phyloP scores from a whole-genome alignment of 2,113 vertebrate genomes.

The Amphiprion ocellaris region DNA sequence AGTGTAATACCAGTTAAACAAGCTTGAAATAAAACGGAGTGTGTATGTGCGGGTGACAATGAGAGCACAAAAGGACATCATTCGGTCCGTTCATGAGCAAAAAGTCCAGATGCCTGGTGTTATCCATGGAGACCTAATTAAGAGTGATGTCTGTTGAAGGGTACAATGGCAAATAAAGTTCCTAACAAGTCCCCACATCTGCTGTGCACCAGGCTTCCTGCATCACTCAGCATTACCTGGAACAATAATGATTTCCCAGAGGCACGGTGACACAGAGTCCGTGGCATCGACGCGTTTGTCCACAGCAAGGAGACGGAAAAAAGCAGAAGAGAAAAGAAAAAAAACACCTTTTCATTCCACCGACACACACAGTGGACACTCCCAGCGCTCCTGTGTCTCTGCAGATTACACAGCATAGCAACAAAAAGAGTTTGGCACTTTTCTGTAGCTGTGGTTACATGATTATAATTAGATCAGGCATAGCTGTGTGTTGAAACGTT shows the following conservation, averaged over 20 bases:
- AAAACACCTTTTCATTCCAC: conserved; percentile 11
- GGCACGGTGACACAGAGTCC: conserved; percentile 37
- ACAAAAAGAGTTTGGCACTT: background rate
- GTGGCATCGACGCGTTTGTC: conserved; percentile 33
- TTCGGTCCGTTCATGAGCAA: conserved; percentile 58
- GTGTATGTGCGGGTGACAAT: background rate
- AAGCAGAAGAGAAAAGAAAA: background rate
- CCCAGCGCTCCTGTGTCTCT: conserved; percentile 11
- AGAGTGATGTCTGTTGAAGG: conserved; percentile 70
- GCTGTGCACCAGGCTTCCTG: conserved; percentile 47
- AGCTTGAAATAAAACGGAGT: conserved; percentile 23
- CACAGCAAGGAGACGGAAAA: conserved; percentile 18
- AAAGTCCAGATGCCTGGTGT: conserved; percentile 65
- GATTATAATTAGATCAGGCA: conserved; percentile 4
- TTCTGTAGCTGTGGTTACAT: conserved; percentile 24
- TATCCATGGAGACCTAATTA: conserved; percentile 79
- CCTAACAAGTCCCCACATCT: conserved; percentile 71
- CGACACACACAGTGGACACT: background rate
- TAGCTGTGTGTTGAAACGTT: background rate
- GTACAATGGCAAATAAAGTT: conserved; percentile 73
- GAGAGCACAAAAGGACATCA: conserved; percentile 49
- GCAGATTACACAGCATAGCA: conserved; percentile 7
- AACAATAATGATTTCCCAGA: conserved; percentile 68
- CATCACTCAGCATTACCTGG: conserved; percentile 56
- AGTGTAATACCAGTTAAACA: conserved; percentile 22